A percentile compares a stretch with the other conserved stretches of the same genome.
Evolutionary conservation across 2,113 vertebrate genomes (phyloP).

Genomic region (Ageneiosus marmoratus): DNA sequence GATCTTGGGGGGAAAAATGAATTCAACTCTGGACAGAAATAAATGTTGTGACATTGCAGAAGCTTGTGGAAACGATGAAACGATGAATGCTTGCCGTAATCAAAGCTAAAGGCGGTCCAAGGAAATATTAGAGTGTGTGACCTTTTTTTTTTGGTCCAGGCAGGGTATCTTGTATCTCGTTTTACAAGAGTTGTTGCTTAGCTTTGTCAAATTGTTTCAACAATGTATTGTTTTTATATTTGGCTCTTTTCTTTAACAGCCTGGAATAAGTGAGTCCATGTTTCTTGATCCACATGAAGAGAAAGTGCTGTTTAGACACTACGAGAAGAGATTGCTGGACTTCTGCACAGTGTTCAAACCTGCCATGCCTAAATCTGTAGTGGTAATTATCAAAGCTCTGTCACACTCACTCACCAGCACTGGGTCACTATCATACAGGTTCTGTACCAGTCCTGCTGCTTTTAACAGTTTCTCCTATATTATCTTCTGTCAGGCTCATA

Average conservation of each 20-base stretch:
- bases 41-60: no score
- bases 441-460: not conserved
- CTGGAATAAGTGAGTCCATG: constrained; percentile 67
- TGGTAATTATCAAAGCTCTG: constrained; percentile 74
- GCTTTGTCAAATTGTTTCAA: not conserved
- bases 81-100: no score
- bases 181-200: not conserved
- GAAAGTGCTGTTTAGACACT: constrained; percentile 84
- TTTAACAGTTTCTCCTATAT: not conserved
- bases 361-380: constrained; percentile 88
- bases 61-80: no score
- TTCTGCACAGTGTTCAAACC: constrained; percentile 91
- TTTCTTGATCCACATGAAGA: constrained; percentile 85
- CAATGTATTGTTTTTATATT: not conserved
- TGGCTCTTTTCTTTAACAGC: constrained; percentile 48
- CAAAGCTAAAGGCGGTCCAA: no score
- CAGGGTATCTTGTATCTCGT: not conserved
- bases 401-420: not conserved
- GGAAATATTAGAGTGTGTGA: no score
- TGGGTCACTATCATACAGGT: not conserved
- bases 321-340: constrained; percentile 89
- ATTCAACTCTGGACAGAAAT: no score
- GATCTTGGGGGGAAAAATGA: no score
- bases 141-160: no score
- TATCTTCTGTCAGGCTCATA: not conserved